Evolutionary conservation across 2,113 vertebrate genomes (phyloP), one percentile per base, ranked within the genome.

Genomic region (Oreochromis spilurus): DNA sequence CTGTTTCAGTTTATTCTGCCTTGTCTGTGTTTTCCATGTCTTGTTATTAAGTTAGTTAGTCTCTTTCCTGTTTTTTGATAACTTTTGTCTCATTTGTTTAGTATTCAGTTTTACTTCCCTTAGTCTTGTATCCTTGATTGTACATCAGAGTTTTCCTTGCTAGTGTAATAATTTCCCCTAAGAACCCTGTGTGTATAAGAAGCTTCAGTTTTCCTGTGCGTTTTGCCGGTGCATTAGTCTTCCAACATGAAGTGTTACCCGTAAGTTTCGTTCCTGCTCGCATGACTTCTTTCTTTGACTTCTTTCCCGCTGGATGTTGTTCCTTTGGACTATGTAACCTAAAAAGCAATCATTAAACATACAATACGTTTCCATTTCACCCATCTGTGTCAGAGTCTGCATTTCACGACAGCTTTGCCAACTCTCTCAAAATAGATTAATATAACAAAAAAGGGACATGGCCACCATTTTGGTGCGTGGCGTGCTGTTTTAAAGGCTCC

Each of bases 381-480:
- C 60, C 10, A 38, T 65, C 60, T 38, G 60, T 65, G 60, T 65
- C 34, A 38, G 31, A 65, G 19, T 65, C 34, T 21, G 4, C 34
- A 21, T 67, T 67, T 67, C 62, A 67, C 21, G 10, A 67, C 34
- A 38, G 21, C 26, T 70, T 72, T 45, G 5, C 38, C 21, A 26
- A 26, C 40, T 0, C 19, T 26, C 7, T 24, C 21, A 45, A 45
- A 45, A 26, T 8, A 4, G 67, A 72, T 16, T 72, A 17, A 72
- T 72, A 72, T 70, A 72, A 26, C 60, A 45, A 45, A 26, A 45
- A 26, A 72, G 8, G 21, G 38, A 45, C 67, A 72, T 0, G 45
- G 38, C 8, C 21, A 0, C 21, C 0, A 4, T 75, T 11, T 11
- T 75, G 40, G 67, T 48, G 21, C 1, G 5, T 48, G 40, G 8